Conservation (phyloP, 2,797 vertebrate species). For the Xenentodon cancila region DNA sequence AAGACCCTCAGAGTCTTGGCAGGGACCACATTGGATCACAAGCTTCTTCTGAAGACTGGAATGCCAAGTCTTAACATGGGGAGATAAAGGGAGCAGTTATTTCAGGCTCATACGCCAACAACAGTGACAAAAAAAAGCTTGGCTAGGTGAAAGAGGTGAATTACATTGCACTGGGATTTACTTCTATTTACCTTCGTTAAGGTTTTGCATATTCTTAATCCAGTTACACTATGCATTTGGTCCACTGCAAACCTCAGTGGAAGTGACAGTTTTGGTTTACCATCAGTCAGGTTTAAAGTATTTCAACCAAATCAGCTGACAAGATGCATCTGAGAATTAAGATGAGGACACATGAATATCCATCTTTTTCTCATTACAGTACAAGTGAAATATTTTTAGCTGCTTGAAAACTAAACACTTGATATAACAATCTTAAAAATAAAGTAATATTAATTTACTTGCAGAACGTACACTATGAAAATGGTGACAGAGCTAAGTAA, state of each 20-base stretch:
- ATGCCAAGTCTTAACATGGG: conserved; percentile 50
- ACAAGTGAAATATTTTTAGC: conserved; percentile 19
- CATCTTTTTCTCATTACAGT: conserved; percentile 12
- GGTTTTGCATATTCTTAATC: conserved; percentile 15
- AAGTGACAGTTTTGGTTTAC: conserved; percentile 1
- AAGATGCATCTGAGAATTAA: neutral
- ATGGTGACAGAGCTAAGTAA: conserved; percentile 24
- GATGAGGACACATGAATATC: no score
- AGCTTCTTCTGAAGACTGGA: conserved; percentile 65
- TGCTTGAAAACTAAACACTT: conserved; percentile 11
- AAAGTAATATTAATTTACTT: conserved; percentile 10
- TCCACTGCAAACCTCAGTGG: neutral
- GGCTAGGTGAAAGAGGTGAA: conserved; percentile 32
- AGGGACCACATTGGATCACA: conserved; percentile 38
- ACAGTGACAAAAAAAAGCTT: conserved; percentile 36
- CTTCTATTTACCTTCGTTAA: conserved; percentile 29
- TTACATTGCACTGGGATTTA: conserved; percentile 34
- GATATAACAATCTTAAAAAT: conserved; percentile 10
- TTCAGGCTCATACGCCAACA: conserved; percentile 51
- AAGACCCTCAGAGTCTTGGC: conserved; percentile 46
- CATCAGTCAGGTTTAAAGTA: conserved; percentile 12
- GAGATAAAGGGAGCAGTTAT: conserved; percentile 63
- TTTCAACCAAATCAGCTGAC: conserved; percentile 16
- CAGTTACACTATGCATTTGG: conserved; percentile 13
- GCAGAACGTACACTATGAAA: conserved; percentile 15